Evolutionary conservation across 1,140 invertebrate species (phyloP), one percentile per base, ranked within the genome.

Genomic region (Anthonomus grandis): DNA sequence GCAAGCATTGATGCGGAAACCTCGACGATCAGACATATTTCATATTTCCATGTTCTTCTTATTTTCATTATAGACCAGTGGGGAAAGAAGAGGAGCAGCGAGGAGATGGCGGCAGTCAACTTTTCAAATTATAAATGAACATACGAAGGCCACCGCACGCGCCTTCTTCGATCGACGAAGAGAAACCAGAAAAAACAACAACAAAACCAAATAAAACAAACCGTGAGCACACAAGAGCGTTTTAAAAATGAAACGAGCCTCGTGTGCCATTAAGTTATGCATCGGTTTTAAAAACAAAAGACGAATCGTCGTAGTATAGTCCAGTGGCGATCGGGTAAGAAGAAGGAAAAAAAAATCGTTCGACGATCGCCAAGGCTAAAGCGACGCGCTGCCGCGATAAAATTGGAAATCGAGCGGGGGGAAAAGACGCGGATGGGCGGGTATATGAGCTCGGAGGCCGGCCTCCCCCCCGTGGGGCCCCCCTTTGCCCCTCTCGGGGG

Each of bases 121-220:
- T 37, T 49, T 49, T 49, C 36, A 52, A 52, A 38, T 52, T 22
- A 52, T 23, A 41, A 23, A 42, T n/a, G 23, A 53, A 53, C 51
- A 53, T 44, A 25, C 36, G 51, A 53, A 53, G 51, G 51, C 51
- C 51, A 53, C 51, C 51, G 51, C 38, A 53, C 41, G 51, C 51
- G 51, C 51, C 51, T 53, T 45, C 39, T 53, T 53, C 51, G 51
- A 53, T 53, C 51, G 51, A 25, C 5, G 25, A 45, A 4, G 36
- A 13, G 51, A 24, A 31, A 48, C 27, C 27, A 22, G 39, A 22
- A 37, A 38, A 19, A 50, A 27, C 4, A 47, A 25, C 6, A 17
- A 9, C 9, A 17, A 9, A 18, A n/a, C 17, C 9, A 17, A 25
- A 17, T 13, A 31, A 31, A 47, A 31, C 22, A 6, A 31, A 19